Conservation (phyloP, 2,113 vertebrate genomes). For the Microtus oregoni region DNA sequence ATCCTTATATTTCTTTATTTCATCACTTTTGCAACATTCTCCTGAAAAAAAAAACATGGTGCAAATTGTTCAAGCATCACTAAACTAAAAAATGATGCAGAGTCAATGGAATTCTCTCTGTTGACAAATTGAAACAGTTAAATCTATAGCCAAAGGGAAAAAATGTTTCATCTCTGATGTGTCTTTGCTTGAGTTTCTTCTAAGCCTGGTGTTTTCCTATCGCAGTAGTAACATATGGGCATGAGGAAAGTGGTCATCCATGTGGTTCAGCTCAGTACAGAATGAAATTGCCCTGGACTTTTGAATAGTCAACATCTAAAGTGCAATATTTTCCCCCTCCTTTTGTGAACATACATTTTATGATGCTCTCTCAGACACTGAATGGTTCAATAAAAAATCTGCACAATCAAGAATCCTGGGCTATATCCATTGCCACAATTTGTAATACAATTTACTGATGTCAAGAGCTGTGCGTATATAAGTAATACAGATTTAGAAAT, state of each 20-base stretch:
- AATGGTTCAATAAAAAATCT: not conserved
- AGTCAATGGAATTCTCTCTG: not conserved
- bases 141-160: not conserved
- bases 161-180: not conserved
- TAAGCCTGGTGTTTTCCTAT: not conserved
- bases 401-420: not conserved
- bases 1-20: not conserved
- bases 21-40: not conserved
- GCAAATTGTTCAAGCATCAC: not conserved
- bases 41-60: not conserved
- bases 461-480: not conserved
- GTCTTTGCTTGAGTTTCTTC: not conserved
- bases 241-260: not conserved
- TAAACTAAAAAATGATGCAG: not conserved
- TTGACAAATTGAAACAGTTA: not conserved
- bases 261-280: not conserved
- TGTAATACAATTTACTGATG: not conserved
- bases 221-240: not conserved
- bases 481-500: not conserved
- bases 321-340: not conserved
- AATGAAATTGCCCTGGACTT: not conserved
- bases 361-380: not conserved
- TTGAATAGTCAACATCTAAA: not conserved
- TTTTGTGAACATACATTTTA: not conserved
- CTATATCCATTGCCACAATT: not conserved